Percentiles rank a stretch among this genome's conserved stretches.
These are phyloP conservation scores for Trematomus loennbergii DNA, from an alignment of 2,113 vertebrate species.

Conservation along the genomic window DNA sequence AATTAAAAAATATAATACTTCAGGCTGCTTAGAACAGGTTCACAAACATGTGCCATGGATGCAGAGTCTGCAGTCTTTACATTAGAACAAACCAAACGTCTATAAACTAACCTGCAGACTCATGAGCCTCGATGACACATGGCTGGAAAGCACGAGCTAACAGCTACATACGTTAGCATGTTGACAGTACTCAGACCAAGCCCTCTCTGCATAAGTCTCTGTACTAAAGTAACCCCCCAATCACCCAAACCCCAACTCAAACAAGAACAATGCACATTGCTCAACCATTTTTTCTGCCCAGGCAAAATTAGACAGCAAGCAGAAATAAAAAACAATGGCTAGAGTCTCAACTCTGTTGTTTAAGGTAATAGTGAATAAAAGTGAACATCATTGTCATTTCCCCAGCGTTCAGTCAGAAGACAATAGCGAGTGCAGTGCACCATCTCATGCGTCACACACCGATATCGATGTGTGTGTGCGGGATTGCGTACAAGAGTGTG, in stretches of 20 bases:
- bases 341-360: conserved; percentile 40
- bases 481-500: conserved; percentile 52
- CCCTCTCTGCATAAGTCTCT: conserved; percentile 57
- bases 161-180: neutral
- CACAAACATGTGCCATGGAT: conserved; percentile 12
- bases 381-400: conserved; percentile 48
- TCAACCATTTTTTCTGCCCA: conserved; percentile 82
- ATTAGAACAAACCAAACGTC: neutral
- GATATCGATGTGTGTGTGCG: conserved; percentile 57
- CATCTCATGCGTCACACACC: conserved; percentile 78
- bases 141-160: conserved; percentile 11
- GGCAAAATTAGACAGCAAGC: conserved; percentile 89
- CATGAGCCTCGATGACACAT: conserved; percentile 1
- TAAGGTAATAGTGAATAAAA: conserved; percentile 32
- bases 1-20: neutral
- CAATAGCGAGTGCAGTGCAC: conserved; percentile 79
- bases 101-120: neutral
- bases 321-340: conserved; percentile 81
- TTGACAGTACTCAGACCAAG: conserved; percentile 37
- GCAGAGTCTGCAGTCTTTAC: conserved; percentile 1
- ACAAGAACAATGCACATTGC: conserved; percentile 82
- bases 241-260: conserved; percentile 55
- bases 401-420: conserved; percentile 71
- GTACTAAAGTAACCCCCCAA: conserved; percentile 19
- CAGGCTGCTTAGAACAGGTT: no score